Conservation (phyloP, 2,113 vertebrate genomes). For the Helogale parvula region DNA sequence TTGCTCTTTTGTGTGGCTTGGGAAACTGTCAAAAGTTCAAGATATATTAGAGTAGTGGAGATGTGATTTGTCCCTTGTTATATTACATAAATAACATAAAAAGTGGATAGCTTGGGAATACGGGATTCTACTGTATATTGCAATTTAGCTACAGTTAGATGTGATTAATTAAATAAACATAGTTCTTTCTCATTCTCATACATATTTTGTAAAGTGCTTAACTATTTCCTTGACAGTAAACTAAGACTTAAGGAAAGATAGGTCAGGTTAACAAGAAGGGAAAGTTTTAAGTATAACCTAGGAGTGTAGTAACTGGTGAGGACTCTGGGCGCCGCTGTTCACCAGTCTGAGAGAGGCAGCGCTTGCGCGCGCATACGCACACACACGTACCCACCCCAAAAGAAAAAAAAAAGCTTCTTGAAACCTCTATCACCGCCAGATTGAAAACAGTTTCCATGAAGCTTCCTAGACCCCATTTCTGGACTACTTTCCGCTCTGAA, state of each 20-base stretch:
- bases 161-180: not conserved
- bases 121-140: not conserved
- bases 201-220: not conserved
- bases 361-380: not conserved
- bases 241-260: not conserved
- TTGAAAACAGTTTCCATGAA: not conserved
- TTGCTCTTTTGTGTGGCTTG: not conserved
- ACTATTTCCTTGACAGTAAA: constrained; percentile 22
- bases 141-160: not conserved
- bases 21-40: constrained; percentile 28
- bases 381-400: not conserved
- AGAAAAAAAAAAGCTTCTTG: not conserved
- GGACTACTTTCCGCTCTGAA: not conserved
- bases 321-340: constrained; percentile 78
- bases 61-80: not conserved
- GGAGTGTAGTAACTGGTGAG: constrained; percentile 64
- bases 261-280: not conserved
- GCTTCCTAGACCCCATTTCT: not conserved
- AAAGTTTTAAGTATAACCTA: not conserved
- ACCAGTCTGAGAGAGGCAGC: constrained; percentile 39
- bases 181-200: constrained; percentile 22
- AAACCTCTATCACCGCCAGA: not conserved
- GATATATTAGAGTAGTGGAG: not conserved
- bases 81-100: not conserved
- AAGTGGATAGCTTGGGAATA: constrained; percentile 1